A percentile compares a stretch with the other conserved stretches of the same genome.
These are phyloP conservation scores for Heliconius hewitsoni DNA, from an alignment of 1,140 invertebrate genomes.

Conservation along the genomic window DNA sequence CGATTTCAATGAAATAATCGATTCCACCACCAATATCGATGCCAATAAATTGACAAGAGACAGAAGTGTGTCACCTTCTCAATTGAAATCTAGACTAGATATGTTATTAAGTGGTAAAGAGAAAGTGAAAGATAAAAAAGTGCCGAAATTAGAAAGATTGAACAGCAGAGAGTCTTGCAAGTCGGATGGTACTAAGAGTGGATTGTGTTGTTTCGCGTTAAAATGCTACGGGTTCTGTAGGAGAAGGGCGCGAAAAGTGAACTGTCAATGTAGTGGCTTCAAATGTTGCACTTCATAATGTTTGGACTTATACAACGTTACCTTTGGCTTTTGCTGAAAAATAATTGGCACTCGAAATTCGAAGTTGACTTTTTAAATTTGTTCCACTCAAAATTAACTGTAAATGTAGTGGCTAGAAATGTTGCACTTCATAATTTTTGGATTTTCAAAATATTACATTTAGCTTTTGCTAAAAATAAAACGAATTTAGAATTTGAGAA, in stretches of 20 bases:
- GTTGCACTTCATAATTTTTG: too few species aligned
- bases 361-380: conserved; percentile 16
- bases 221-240: conserved; percentile 75
- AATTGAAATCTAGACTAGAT: conserved; percentile 78
- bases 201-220: conserved; percentile 67
- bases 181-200: conserved; percentile 60
- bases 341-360: conserved; percentile 25
- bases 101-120: conserved; percentile 56
- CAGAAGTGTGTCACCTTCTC: conserved; percentile 81
- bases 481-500: too few species aligned
- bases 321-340: neutral
- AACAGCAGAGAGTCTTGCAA: conserved; percentile 69
- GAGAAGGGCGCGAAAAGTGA: conserved; percentile 55
- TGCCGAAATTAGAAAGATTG: conserved; percentile 56
- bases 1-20: conserved; percentile 53
- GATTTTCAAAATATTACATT: too few species aligned
- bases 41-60: conserved; percentile 56
- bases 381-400: too few species aligned
- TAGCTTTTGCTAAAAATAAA: neutral
- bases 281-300: conserved; percentile 60
- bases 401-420: too few species aligned
- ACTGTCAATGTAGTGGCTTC: conserved; percentile 62
- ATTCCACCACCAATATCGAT: conserved; percentile 48
- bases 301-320: conserved; percentile 24
- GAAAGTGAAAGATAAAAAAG: conserved; percentile 38